Evolutionary conservation across 2,113 vertebrate genomes (phyloP).

Genomic region (Trichomycterus rosablanca): DNA sequence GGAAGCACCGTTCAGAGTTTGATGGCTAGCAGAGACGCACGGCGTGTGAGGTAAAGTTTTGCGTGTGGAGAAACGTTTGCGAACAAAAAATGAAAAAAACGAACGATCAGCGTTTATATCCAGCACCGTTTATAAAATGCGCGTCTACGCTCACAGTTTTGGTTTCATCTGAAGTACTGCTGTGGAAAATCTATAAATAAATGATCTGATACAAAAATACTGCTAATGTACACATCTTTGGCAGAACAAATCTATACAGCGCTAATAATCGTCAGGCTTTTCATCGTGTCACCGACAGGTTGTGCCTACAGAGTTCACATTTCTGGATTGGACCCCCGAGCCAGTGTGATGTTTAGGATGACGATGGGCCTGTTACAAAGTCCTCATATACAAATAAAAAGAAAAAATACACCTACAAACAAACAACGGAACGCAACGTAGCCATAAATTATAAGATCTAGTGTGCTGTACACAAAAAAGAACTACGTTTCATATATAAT

Average conservation of each 20-base stretch:
- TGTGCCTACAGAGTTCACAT: too few species aligned
- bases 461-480: too few species aligned
- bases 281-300: too few species aligned
- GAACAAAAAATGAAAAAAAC: too few species aligned
- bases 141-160: slow-evolving; percentile 36
- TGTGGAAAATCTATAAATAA: background rate
- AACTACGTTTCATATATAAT: too few species aligned
- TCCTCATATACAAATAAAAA: too few species aligned
- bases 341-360: too few species aligned
- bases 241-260: slow-evolving; percentile 39
- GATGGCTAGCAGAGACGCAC: slow-evolving; percentile 71
- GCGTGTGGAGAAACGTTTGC: slow-evolving; percentile 20
- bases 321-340: too few species aligned
- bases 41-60: slow-evolving; percentile 79
- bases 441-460: too few species aligned
- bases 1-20: slow-evolving; percentile 67
- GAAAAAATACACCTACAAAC: too few species aligned
- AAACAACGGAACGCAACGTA: too few species aligned
- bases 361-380: too few species aligned
- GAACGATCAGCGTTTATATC: slow-evolving; percentile 55
- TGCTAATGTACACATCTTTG: slow-evolving; percentile 48
- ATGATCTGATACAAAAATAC: background rate
- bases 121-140: slow-evolving; percentile 54
- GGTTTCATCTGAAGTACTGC: slow-evolving; percentile 9
- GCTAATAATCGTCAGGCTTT: slow-evolving; percentile 39